Percentiles rank a stretch among this genome's conserved stretches.
phyloP scores from a whole-genome alignment of 2,113 vertebrate species.

The Emydura subglobosa region DNA sequence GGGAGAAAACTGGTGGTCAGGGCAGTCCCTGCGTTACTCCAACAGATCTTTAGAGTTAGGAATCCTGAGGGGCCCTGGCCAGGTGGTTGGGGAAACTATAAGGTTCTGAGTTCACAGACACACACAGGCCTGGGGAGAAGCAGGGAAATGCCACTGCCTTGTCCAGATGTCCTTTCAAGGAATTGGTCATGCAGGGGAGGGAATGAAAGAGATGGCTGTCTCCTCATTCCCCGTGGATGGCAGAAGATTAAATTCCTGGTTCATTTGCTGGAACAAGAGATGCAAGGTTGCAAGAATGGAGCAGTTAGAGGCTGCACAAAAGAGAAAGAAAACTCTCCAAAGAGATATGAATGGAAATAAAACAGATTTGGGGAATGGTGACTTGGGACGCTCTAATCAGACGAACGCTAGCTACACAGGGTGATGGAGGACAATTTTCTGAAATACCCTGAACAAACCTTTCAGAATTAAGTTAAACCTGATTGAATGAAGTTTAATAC shows the following conservation, averaged over 20 bases:
- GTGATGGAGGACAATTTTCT: neutral
- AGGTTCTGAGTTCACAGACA: neutral
- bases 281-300: neutral
- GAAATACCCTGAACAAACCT: neutral
- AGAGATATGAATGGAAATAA: neutral
- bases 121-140: neutral
- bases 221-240: neutral
- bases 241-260: neutral
- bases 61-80: neutral
- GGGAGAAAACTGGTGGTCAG: neutral
- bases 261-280: neutral
- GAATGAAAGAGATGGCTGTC: neutral
- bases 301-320: neutral
- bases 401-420: neutral
- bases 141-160: neutral
- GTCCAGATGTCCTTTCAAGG: neutral
- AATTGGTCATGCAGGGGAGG: neutral
- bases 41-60: neutral
- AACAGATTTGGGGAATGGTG: neutral
- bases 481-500: neutral
- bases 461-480: neutral
- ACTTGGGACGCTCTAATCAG: neutral
- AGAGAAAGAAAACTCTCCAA: neutral
- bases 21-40: neutral
- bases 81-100: neutral